A percentile compares a stretch with the other conserved stretches of the same genome.
phyloP scores from a whole-genome alignment of 2,888 invertebrate species.

The Eupeodes luniger region DNA sequence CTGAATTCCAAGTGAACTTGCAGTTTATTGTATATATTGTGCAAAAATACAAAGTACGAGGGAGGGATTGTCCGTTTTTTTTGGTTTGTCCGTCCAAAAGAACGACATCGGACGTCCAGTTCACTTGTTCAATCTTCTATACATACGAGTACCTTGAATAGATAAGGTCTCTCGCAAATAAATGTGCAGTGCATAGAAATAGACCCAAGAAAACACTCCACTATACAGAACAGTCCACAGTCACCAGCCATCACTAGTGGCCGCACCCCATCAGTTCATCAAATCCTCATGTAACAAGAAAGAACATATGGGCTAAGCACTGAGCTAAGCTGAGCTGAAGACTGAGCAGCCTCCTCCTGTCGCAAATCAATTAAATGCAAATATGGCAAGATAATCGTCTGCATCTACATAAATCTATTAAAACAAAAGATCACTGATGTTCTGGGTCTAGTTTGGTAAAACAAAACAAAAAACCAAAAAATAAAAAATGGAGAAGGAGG shows the following conservation, averaged over 20 bases:
- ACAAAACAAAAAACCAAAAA: too few species aligned
- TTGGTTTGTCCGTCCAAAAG: neutral
- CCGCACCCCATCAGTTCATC: slow-evolving; percentile 57
- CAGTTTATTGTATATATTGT: slow-evolving; percentile 47
- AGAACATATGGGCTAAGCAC: slow-evolving; percentile 6
- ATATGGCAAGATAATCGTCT: slow-evolving; percentile 79
- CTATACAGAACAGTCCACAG: too few species aligned
- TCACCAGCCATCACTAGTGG: neutral
- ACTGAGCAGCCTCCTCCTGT: slow-evolving; percentile 60
- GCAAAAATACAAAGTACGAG: slow-evolving; percentile 11
- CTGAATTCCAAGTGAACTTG: slow-evolving; percentile 65
- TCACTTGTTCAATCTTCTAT: slow-evolving; percentile 45
- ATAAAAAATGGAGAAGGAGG: neutral
- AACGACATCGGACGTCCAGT: slow-evolving; percentile 13
- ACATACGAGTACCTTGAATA: neutral
- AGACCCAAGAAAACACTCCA: slow-evolving; percentile 15
- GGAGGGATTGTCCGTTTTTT: slow-evolving; percentile 46
- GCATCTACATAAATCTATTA: slow-evolving; percentile 77
- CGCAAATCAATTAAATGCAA: slow-evolving; percentile 80
- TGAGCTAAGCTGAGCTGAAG: too few species aligned
- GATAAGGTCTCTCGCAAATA: neutral
- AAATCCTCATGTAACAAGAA: neutral
- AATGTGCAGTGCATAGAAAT: slow-evolving; percentile 12
- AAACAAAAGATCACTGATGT: slow-evolving; percentile 69
- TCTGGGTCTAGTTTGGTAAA: slow-evolving; percentile 20